Evolutionary conservation across 2,888 invertebrate genomes (phyloP), one percentile per base, ranked within the genome.

Genomic region (Hirudinaria manillensis): DNA sequence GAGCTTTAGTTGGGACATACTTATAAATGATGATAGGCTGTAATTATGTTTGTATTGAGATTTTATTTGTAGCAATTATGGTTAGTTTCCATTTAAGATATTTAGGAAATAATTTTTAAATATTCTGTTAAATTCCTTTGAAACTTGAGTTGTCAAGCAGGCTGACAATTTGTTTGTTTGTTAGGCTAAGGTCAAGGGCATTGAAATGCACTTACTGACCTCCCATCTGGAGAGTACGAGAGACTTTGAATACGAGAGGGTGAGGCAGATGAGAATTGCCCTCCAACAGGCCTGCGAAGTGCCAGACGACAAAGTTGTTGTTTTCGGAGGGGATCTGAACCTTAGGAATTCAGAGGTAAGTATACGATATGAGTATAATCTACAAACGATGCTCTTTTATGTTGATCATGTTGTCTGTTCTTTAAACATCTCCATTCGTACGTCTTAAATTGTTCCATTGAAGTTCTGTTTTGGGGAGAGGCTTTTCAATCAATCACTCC

Each of bases 241-340:
- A 70, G 87, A 87, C 7, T 29, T 27, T n/a, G 4, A 67, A 36
- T n/a, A 34, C 0, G 87, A 87, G 78, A 81, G 89, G 61, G 83
- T 83, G 66, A 81, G 80, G 1, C 89, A 89, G 79, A 81, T 88
- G 55, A 81, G 81, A 74, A 79, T 76, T 2, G 83, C 83, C 4
- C 86, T 88, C 74, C 79, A 83, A 29, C 79, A 80, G 55, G 80
- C 86, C 75, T 75, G 67, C n/a, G 77, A 78, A 10, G 75, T 78
- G 6, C 78, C 80, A 4, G 24, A 75, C 19, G 77, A 78, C 10
- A 75, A 77, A 56, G 83, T 85, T 61, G 86, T 88, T 0, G 83
- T 89, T 67, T 88, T 89, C 82, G 89, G 87, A 38, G 89, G 89
- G 0, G 89, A 89, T 82, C 81, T 89, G 45, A 89, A 89, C 81